Base-by-base conservation (phyloP, 37 sponge, comb jelly and placozoan genomes). In the Diacarnus erythraeanus region DNA sequence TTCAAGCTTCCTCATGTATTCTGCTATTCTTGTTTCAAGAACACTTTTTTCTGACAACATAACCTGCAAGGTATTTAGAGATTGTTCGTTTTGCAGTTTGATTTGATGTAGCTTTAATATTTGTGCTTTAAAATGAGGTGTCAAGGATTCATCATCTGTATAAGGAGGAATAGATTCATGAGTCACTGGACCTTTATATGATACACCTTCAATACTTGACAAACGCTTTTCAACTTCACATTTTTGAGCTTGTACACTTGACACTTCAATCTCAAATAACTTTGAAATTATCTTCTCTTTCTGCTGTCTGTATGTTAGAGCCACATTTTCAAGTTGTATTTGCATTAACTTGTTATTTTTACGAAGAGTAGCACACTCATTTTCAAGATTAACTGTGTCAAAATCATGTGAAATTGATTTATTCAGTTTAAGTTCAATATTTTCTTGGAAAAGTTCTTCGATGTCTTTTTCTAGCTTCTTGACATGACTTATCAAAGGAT, bases 181-280 rank as follows among this genome's bases (percentile, higher is more conserved):
- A 26, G 26, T 42, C 31, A 3, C 57, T 2, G 31, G 18, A 10
- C 8, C 3, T 3, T 8, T 35, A 25, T 54, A 57, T 17, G 54
- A 41, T 31, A 26, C 67, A 21, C 71, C 64, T 38, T 83, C 87
- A 42, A 83, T 6, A 38, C 33, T 83, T 10, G 82, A 80, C 35
- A 78, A 33, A 31, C 59, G 72, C 40, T 69, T 83, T 57, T 87
- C 92, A 9, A 91, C 20, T 18, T 87, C 83, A 38, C 76, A 83
- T 64, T 83, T 84, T 18, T 79, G 59, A 25, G 80, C 54, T 66
- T 76, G 79, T 21, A 91, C 27, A 67, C 44, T 83, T 3, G 83
- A 64, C 21, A 76, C 17, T 57, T 91, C 87, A 26, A 91, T 75
- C 40, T 91, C 88, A 87, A 91, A 80, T 35, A 91, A 76, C 21